Conservation (phyloP, 1,140 invertebrate species). For the Camponotus floridanus region DNA sequence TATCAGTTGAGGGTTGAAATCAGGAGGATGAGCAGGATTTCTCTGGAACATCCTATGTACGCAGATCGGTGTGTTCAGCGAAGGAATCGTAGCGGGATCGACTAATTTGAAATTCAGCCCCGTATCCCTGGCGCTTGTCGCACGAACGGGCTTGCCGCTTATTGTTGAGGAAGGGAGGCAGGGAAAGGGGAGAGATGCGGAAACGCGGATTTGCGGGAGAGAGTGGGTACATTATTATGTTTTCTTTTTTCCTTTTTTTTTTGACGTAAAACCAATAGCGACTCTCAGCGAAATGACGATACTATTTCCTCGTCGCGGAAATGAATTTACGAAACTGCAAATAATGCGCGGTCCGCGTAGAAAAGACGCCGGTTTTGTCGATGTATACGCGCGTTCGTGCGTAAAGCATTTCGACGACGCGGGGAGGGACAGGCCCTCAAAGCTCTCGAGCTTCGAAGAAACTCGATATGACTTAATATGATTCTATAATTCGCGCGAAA, state of each 20-base stretch:
- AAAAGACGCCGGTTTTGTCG: conserved; percentile 55
- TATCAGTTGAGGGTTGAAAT: conserved; percentile 41
- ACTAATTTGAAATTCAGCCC: conserved; percentile 79
- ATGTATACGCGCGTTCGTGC: conserved; percentile 50
- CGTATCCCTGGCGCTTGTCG: conserved; percentile 71
- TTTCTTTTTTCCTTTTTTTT: conserved; percentile 16
- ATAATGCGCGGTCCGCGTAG: neutral
- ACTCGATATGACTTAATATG: conserved; percentile 55
- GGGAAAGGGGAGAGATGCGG: neutral
- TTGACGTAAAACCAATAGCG: conserved; percentile 55
- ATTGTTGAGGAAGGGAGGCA: conserved; percentile 8
- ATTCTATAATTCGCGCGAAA: conserved; percentile 43
- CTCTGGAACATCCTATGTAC: conserved; percentile 40
- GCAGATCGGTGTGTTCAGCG: conserved; percentile 35
- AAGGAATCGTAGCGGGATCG: conserved; percentile 50
- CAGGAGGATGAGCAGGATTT: conserved; percentile 37
- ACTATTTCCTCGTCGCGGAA: conserved; percentile 63
- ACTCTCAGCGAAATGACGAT: conserved; percentile 59
- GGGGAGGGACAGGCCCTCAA: conserved; percentile 38
- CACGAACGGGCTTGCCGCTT: conserved; percentile 75
- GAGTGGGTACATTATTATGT: conserved; percentile 56
- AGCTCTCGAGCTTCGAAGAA: conserved; percentile 45
- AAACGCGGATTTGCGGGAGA: conserved; percentile 14
- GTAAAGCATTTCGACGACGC: conserved; percentile 23
- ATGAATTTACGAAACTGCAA: conserved; percentile 66